Evolutionary conservation across 2,113 vertebrate species (phyloP).

Genomic region (Actenoides lindsayi): DNA sequence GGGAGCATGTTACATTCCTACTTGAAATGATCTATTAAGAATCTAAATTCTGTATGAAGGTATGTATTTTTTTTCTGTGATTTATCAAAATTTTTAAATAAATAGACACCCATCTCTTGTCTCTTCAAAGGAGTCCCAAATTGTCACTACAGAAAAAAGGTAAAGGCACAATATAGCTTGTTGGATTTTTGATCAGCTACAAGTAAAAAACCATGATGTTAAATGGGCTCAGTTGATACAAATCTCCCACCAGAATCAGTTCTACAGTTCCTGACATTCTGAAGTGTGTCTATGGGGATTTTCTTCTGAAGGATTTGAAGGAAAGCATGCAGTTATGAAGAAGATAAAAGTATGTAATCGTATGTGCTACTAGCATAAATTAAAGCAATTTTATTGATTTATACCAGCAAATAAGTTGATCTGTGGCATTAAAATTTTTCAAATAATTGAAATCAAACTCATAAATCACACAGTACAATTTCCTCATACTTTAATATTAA

Average conservation of each 20-base stretch:
- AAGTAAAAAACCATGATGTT: neutral
- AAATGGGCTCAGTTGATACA: neutral
- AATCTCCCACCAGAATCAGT: neutral
- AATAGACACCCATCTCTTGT: neutral
- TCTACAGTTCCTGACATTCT: neutral
- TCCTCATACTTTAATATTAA: conserved; percentile 7
- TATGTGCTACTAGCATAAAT: neutral
- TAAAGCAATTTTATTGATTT: neutral
- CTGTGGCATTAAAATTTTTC: neutral
- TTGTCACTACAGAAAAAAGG: neutral
- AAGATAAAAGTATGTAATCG: neutral
- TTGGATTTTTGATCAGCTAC: neutral
- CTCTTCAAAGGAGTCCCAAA: neutral
- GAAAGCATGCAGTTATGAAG: neutral
- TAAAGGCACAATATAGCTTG: neutral
- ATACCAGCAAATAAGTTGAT: neutral
- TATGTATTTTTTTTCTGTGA: neutral
- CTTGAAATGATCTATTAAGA: neutral
- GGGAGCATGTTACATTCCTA: neutral
- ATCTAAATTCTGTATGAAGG: neutral
- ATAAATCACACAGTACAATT: neutral
- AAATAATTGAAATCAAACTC: neutral
- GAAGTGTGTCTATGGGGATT: neutral
- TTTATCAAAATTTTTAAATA: neutral
- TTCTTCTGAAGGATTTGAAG: neutral